A percentile compares a stretch with the other conserved stretches of the same genome.
Evolutionary conservation across 2,113 vertebrate genomes (phyloP).

Genomic region (Onychostruthus taczanowskii): DNA sequence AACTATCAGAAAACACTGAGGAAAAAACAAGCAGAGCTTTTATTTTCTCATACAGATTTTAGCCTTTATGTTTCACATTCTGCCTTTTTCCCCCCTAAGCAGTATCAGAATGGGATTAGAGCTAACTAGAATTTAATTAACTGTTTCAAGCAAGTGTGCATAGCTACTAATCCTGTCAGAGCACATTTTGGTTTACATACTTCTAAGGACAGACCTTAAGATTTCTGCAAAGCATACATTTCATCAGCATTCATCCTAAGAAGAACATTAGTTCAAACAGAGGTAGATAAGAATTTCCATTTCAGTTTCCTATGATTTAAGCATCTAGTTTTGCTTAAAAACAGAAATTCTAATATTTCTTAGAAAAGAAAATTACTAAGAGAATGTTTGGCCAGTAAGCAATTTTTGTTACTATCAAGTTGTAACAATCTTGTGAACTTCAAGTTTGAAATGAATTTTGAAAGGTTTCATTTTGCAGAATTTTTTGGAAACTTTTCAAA

Average conservation of each 20-base stretch:
- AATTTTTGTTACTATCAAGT: background rate
- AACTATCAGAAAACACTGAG: background rate
- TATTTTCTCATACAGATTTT: background rate
- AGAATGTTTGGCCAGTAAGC: background rate
- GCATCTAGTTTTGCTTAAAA: background rate
- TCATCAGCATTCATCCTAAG: background rate
- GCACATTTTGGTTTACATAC: background rate
- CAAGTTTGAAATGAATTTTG: background rate
- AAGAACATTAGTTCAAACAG: background rate
- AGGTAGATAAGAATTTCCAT: background rate
- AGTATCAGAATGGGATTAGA: background rate
- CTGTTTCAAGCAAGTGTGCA: background rate
- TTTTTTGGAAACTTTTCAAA: background rate
- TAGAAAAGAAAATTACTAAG: background rate
- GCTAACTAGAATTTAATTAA: background rate
- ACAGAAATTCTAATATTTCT: background rate
- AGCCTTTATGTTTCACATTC: background rate
- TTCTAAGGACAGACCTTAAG: background rate
- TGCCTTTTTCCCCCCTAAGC: background rate
- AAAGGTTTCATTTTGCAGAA: background rate
- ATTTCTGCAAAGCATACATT: background rate
- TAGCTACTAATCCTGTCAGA: background rate
- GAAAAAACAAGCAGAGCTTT: background rate
- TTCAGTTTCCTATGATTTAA: background rate
- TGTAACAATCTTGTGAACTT: background rate